phyloP scores from a whole-genome alignment of 2,797 vertebrate species.

The Sebastes diaconus region DNA sequence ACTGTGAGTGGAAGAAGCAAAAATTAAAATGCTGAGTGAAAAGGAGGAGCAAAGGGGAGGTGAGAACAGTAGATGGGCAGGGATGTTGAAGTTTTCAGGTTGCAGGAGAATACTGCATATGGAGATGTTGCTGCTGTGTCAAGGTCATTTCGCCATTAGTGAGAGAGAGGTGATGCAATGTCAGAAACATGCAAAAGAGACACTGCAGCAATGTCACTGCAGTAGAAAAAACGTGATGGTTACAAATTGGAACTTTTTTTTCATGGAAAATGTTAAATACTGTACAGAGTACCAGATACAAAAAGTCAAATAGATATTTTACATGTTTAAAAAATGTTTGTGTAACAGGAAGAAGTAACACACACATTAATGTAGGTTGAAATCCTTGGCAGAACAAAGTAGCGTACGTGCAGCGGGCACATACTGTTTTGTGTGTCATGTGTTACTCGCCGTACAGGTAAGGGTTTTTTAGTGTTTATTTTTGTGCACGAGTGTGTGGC shows the following conservation, averaged over 20 bases:
- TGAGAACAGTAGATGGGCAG: neutral
- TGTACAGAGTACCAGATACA: neutral
- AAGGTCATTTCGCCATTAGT: neutral
- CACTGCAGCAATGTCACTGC: neutral
- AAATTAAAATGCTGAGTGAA: neutral
- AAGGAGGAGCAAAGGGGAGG: neutral
- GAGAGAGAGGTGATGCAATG: neutral
- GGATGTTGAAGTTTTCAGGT: neutral
- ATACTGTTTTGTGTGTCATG: constrained; percentile 30
- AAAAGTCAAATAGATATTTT: neutral
- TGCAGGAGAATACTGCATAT: neutral
- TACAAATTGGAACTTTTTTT: neutral
- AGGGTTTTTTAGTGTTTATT: neutral
- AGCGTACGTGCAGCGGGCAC: constrained; percentile 11
- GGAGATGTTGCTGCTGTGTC: too few species aligned
- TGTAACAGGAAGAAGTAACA: neutral
- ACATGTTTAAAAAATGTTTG: too few species aligned
- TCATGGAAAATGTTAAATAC: neutral
- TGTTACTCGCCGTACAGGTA: constrained; percentile 73
- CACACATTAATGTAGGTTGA: neutral
- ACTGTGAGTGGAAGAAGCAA: neutral
- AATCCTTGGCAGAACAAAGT: neutral
- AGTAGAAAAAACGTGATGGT: neutral
- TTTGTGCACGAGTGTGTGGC: constrained; percentile 42
- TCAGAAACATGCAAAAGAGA: neutral